Evolutionary conservation across 2,797 vertebrate species (phyloP), one percentile per base, ranked within the genome.

Genomic region (Arrhamphus sclerolepis): DNA sequence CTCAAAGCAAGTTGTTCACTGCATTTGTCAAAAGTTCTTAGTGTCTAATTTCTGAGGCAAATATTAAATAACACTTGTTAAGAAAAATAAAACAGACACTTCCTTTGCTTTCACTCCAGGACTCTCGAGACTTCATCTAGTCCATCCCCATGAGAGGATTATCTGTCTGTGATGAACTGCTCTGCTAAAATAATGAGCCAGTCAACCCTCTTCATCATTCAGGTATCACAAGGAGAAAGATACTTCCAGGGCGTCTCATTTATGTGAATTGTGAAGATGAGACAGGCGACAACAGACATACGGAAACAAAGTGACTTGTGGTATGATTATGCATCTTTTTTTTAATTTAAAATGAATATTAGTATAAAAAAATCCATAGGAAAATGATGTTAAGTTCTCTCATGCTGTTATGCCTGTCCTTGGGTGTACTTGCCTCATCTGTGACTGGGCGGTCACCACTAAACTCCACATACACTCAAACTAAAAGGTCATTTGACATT

Each of bases 401-500:
- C 26, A 49, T 66, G 78, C 59, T 66, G 56, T 73, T 52, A 39
- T 54, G 38, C 4, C 42, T 50, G 52, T 50, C 72, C 68, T 50
- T 46, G 50, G 50, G 69, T 55, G 64, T 47, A 65, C 34, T 41
- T 44, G 56, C 62, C 60, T 49, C 13, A 7, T 58, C 28, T 48
- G 6, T 42, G 61, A 72, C 46, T 55, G 42, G 24, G 53, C 18
- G n/a, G 50, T 57, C 49, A 22, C 58, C 8, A 61, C 60, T 66
- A 43, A 77, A 77, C 54, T 62, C 68, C 17, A 66, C 26, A 17
- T 69, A 74, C 0, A 24, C 62, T 76, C 43, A 34, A 48, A 67
- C 56, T 48, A 55, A 77, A 26, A 67, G 51, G 38, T 66, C 77
- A 46, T 78, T 86, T 89, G 83, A 89, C 81, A 87, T 85, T 87